Conservation (phyloP, 2,797 vertebrate species). For the Pelochelys cantorii region DNA sequence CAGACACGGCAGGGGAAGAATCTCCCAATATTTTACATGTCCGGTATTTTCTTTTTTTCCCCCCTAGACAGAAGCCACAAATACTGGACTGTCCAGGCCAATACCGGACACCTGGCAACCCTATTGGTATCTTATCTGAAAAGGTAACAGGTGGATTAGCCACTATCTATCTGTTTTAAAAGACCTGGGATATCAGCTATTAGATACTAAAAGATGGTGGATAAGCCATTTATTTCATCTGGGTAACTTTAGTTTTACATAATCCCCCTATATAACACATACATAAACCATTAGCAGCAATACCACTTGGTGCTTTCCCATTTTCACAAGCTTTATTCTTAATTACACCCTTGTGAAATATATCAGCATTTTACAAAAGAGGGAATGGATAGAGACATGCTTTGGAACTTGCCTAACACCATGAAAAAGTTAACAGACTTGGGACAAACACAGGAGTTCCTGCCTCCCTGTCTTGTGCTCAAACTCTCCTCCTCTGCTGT, state of each 20-base stretch:
- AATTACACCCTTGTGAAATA: background rate
- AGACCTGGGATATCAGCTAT: background rate
- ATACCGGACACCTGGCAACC: no score
- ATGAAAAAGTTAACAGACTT: background rate
- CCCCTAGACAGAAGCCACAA: no score
- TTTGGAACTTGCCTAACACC: background rate
- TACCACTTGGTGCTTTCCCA: background rate
- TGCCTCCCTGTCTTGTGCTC: background rate
- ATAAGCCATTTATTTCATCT: constrained; percentile 7
- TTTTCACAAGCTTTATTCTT: background rate
- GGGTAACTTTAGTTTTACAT: background rate
- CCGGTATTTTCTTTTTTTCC: no score
- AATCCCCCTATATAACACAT: background rate
- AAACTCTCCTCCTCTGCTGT: background rate
- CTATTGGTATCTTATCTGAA: constrained; percentile 1
- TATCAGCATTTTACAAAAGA: background rate
- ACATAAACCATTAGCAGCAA: background rate
- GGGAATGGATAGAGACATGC: background rate
- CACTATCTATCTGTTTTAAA: background rate
- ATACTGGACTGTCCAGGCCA: no score
- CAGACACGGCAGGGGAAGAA: no score
- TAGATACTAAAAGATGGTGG: background rate
- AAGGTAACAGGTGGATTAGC: background rate
- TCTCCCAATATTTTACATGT: no score
- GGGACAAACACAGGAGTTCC: background rate